phyloP scores from a whole-genome alignment of 2,113 vertebrate genomes.

The Equus przewalskii region DNA sequence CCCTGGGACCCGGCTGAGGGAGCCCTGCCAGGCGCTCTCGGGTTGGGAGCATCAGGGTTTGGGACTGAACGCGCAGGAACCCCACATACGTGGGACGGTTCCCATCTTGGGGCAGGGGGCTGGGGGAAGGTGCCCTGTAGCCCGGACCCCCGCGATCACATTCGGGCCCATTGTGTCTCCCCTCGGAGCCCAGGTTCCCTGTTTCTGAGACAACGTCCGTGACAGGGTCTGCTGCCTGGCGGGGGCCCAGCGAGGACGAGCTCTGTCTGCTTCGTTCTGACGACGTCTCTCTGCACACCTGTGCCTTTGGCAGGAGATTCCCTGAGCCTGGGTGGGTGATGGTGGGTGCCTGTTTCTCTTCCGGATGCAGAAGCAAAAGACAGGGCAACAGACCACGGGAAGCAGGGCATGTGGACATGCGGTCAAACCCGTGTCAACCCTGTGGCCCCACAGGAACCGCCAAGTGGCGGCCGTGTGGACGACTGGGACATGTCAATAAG shows the following conservation, averaged over 20 bases:
- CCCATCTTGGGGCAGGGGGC: too few relatives aligned
- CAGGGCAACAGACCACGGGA: background rate
- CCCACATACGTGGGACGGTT: too few relatives aligned
- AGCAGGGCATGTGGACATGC: background rate
- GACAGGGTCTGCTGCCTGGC: background rate
- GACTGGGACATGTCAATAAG: background rate
- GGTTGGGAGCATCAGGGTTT: background rate
- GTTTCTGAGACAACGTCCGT: fast-evolving
- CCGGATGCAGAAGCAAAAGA: background rate
- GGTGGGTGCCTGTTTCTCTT: background rate
- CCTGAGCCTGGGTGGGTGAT: background rate
- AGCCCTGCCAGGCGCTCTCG: background rate
- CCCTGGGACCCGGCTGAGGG: fast-evolving
- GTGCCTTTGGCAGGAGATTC: fast-evolving
- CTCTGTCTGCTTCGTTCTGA: fast-evolving
- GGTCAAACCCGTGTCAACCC: background rate
- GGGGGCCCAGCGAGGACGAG: fast-evolving
- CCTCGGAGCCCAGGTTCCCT: fast-evolving
- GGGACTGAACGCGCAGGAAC: fast-evolving
- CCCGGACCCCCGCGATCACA: too few relatives aligned
- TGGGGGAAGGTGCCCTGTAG: background rate
- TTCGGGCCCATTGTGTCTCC: fast-evolving
- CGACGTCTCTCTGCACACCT: fast-evolving
- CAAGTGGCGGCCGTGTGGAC: fast-evolving
- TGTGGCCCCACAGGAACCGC: background rate